phyloP scores from a whole-genome alignment of 2,888 invertebrate genomes.

The Branchipolynoe longqiensis region DNA sequence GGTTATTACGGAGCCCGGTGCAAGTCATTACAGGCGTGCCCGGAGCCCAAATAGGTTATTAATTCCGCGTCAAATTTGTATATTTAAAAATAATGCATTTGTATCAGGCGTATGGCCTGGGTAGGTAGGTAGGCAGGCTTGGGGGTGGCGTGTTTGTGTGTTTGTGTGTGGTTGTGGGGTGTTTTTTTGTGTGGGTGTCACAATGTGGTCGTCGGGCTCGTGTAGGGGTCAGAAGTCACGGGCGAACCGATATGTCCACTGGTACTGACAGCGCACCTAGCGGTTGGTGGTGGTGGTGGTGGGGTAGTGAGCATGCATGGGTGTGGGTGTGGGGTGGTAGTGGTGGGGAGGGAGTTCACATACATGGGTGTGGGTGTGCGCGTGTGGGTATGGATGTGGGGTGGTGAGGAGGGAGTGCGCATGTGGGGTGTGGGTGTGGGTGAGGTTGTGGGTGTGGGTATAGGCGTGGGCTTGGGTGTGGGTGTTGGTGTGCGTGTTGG shows the following conservation, averaged over 20 bases:
- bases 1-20: not conserved
- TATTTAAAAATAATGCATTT: conserved; percentile 58
- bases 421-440: not conserved
- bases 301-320: not conserved
- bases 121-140: no score
- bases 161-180: no score
- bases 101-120: conserved; percentile 14
- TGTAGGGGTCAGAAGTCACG: conserved; percentile 33
- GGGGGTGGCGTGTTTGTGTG: no score
- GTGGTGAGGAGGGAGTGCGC: not conserved
- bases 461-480: not conserved
- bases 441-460: not conserved
- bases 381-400: not conserved
- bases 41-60: conserved; percentile 55
- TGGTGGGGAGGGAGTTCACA: not conserved
- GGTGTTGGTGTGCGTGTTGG: no score
- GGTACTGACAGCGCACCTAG: not conserved
- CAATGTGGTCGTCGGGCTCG: conserved; percentile 3
- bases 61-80: conserved; percentile 60
- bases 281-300: not conserved
- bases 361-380: not conserved
- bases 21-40: conserved; percentile 9
- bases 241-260: conserved; percentile 31
- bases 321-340: not conserved
- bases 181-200: conserved; percentile 35